Evolutionary conservation across 2,888 invertebrate genomes (phyloP), one percentile per base, ranked within the genome.

Genomic region (Alloplasta piceator): DNA sequence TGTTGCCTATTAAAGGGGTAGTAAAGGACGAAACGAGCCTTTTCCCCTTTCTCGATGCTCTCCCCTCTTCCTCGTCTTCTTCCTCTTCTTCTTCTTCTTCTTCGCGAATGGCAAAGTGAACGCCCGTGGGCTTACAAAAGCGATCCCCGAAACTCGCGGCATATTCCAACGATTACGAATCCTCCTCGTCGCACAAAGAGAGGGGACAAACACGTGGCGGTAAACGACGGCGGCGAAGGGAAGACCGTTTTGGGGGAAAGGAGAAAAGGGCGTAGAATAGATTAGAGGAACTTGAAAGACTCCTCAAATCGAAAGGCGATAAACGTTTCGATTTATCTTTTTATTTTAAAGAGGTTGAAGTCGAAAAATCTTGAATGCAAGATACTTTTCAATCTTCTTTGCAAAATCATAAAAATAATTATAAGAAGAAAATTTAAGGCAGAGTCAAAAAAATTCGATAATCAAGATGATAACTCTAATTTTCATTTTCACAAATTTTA

Each of bases 151-250:
- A 67, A 66, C 67, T 67, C 61, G 61, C 41, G 63, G 80, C 76
- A 80, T 72, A 80, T 80, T 76, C 48, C 67, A 76, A 50, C 72
- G 76, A 75, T 76, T 72, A 71, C 71, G 71, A 67, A 76, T 72
- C 61, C 41, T 72, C 61, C 26, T 26, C 52, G 46, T 48, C 26
- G 26, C 1, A 26, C 26, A 26, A 26, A 50, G 41, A 43, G 61
- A 26, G 56, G 61, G 38, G 41, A 72, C 67, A 41, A 76, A 63
- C 75, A 55, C 71, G 71, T 71, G 60, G 70, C 66, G 46, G 52
- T 72, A 80, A 76, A 72, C 76, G 80, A 56, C 48, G 4, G 61
- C 58, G 67, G 10, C 46, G 38, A 61, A 50, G 48, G 36, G 12
- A 55, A 39, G 26, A 26, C 26, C 50, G 36, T 41, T 46, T 16